These are phyloP conservation scores for Pelvicachromis taeniatus DNA, from an alignment of 2,113 vertebrate genomes.

Conservation along the genomic window DNA sequence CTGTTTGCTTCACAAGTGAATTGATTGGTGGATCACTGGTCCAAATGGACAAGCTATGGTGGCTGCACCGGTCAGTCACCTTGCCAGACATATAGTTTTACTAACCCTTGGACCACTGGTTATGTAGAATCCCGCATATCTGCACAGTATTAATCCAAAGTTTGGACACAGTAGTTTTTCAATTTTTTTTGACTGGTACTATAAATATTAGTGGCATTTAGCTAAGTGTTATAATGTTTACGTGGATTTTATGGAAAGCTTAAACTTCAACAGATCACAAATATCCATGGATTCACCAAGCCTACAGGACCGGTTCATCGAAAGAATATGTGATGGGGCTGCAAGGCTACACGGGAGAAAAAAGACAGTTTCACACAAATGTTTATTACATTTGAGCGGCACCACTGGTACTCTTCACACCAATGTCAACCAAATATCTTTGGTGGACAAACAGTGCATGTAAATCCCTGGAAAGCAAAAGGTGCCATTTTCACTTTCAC, in stretches of 20 bases:
- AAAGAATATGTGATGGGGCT: neutral
- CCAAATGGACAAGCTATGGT: neutral
- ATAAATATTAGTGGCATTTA: neutral
- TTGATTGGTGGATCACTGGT: neutral
- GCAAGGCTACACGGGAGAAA: neutral
- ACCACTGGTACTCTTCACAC: neutral
- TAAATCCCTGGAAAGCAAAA: neutral
- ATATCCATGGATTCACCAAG: neutral
- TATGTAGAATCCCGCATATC: neutral
- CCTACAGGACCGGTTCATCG: neutral
- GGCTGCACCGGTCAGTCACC: neutral
- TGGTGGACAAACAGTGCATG: neutral
- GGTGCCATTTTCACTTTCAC: neutral
- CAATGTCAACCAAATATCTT: neutral
- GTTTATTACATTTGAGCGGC: neutral
- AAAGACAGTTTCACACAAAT: neutral
- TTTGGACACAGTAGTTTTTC: no score
- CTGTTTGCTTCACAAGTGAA: no score
- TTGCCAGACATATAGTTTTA: neutral
- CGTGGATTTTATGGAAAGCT: neutral
- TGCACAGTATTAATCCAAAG: neutral
- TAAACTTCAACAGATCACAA: neutral
- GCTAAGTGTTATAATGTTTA: neutral
- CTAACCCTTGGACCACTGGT: neutral
- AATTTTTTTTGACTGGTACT: no score